Percentiles rank a stretch among this genome's conserved stretches.
These are phyloP conservation scores for Morone chrysops DNA, from an alignment of 2,113 vertebrate genomes.

Conservation along the genomic window DNA sequence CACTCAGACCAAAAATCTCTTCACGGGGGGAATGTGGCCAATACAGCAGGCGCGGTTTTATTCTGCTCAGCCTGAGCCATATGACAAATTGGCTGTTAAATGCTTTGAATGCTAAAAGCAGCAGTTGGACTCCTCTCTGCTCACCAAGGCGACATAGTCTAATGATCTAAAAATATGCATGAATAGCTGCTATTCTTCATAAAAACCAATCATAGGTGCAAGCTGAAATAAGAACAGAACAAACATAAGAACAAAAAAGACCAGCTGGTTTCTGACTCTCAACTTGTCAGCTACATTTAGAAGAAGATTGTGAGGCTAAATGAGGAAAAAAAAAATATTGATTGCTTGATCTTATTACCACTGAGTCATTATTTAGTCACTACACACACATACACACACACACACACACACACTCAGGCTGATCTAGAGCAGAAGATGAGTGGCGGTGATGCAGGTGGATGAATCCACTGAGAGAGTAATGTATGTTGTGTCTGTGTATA, in stretches of 20 bases:
- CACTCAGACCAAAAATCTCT: neutral
- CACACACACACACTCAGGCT: neutral
- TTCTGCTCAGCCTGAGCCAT: slow-evolving; percentile 21
- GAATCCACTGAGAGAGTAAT: slow-evolving; percentile 32
- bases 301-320: slow-evolving; percentile 35
- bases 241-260: slow-evolving; percentile 4
- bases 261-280: neutral
- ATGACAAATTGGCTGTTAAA: slow-evolving; percentile 33
- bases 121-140: slow-evolving; percentile 34
- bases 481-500: slow-evolving; percentile 18
- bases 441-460: slow-evolving; percentile 30
- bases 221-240: slow-evolving; percentile 15
- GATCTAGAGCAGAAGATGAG: slow-evolving; percentile 44
- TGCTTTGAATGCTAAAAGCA: slow-evolving; percentile 31
- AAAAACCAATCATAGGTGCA: slow-evolving; percentile 7
- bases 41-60: slow-evolving; percentile 1
- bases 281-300: slow-evolving; percentile 14
- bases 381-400: slow-evolving; percentile 1
- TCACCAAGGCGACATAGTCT: neutral
- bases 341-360: slow-evolving; percentile 39
- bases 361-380: slow-evolving; percentile 47
- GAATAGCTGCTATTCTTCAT: slow-evolving; percentile 43
- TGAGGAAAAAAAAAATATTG: slow-evolving; percentile 40
- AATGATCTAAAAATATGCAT: slow-evolving; percentile 55
- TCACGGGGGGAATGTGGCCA: neutral